These are phyloP conservation scores for Patella pellucida DNA, from an alignment of 2,888 invertebrate genomes.

Conservation along the genomic window DNA sequence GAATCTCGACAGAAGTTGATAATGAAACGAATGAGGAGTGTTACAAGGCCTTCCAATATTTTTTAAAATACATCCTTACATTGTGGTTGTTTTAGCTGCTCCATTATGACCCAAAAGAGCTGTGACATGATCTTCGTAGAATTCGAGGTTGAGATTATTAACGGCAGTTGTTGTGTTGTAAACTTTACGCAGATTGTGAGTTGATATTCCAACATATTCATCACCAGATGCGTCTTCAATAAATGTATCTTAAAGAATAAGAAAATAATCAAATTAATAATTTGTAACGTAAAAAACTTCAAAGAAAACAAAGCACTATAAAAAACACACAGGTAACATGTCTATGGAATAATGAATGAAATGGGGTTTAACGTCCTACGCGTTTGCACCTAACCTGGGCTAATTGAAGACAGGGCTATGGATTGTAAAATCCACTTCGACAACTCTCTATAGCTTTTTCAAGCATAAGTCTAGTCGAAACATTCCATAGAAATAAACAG, in stretches of 20 bases:
- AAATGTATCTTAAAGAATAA: neutral
- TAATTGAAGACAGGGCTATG: too few relatives aligned
- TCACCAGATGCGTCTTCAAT: neutral
- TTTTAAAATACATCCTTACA: slow-evolving; percentile 49
- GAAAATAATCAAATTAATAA: neutral
- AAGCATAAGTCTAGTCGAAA: too few relatives aligned
- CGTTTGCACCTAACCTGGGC: too few relatives aligned
- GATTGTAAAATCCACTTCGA: too few relatives aligned
- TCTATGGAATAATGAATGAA: too few relatives aligned
- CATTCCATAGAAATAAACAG: too few relatives aligned
- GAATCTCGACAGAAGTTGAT: neutral
- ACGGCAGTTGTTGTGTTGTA: slow-evolving; percentile 51
- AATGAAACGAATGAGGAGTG: neutral
- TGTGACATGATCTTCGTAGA: slow-evolving; percentile 65
- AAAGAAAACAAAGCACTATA: too few relatives aligned
- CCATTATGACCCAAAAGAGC: slow-evolving; percentile 69
- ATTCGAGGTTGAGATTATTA: slow-evolving; percentile 56
- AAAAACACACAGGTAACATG: too few relatives aligned
- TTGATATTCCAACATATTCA: slow-evolving; percentile 6
- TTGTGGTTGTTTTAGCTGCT: slow-evolving; percentile 69
- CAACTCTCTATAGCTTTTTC: too few relatives aligned
- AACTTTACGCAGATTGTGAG: slow-evolving; percentile 8
- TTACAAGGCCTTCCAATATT: neutral
- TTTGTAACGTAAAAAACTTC: neutral
- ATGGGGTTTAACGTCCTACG: too few relatives aligned